Evolutionary conservation across 2,888 invertebrate species (phyloP).

Genomic region (Drosophila seclusa): DNA sequence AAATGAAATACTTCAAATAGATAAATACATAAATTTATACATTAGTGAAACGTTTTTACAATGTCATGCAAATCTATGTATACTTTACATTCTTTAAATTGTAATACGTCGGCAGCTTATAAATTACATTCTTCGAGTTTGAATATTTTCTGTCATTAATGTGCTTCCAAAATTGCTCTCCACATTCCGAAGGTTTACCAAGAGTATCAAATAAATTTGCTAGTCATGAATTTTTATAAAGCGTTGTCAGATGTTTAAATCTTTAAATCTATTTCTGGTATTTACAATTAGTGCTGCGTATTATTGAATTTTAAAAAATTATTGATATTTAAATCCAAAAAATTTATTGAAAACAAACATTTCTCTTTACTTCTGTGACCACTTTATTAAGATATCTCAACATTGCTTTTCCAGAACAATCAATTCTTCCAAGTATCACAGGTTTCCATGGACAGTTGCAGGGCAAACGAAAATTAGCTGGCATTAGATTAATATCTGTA

Average conservation of each 20-base stretch:
- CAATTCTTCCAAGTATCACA: neutral
- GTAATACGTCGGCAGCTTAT: neutral
- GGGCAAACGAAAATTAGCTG: neutral
- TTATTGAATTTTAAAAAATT: neutral
- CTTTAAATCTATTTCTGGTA: no score
- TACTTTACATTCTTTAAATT: neutral
- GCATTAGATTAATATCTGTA: neutral
- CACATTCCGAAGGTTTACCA: neutral
- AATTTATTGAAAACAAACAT: no score
- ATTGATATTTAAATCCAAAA: no score
- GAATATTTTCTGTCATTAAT: neutral
- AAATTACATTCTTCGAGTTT: neutral
- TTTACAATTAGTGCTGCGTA: neutral
- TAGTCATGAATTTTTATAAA: no score
- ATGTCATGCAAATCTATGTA: neutral
- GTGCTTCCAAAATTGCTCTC: neutral
- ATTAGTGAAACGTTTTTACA: neutral
- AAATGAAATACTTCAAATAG: neutral
- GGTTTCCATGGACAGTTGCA: no score
- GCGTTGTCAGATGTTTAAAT: no score
- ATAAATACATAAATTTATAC: neutral
- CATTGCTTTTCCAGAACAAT: neutral
- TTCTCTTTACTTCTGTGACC: no score
- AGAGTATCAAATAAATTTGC: neutral
- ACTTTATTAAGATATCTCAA: neutral